Base-by-base conservation (phyloP, 2,797 vertebrate species). In the Telmatherina bonti region DNA sequence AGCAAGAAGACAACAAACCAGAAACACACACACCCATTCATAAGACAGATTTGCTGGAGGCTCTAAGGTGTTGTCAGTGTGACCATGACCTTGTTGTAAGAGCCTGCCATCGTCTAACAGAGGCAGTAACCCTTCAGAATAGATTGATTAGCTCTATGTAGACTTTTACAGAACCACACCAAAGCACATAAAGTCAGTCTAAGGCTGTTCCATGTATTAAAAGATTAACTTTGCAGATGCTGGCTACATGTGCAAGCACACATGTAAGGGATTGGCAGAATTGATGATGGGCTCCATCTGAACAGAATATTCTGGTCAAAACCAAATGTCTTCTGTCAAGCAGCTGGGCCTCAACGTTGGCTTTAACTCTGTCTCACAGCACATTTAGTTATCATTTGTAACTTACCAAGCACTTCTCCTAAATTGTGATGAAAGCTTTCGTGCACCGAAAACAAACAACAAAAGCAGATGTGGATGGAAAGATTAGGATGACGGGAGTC, bases 351-450 rank as follows among this genome's bases (percentile, higher is more conserved):
- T 52, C 54, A 2, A 58, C 7, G 5, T 56, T n/a, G 11, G 18
- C 71, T 26, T 36, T 8, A 6, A 9, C 3, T 49, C 45, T 6
- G 45, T 68, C 64, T 67, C 53, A 0, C 55, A 9, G 16, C 51
- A 41, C 63, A 49, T 82, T 79, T 85, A 73, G 71, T 87, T 71
- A 75, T 43, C 67, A 65, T 67, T 52, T 20, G 30, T 7, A 61
- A 83, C 75, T 80, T 63, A 18, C 24, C 36, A 71, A 72, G 73
- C 72, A 51, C 73, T 76, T 73, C 71, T 76, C 49, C 55, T 8
- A 13, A 63, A 76, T 76, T 79, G 68, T 63, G 12, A 2, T 43
- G 15, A 62, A 77, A 53, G 62, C 82, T 55, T 45, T 26, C 0
- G 13, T 20, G 15, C 16, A 16, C 53, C 0, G 13, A 67, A 79